Evolutionary conservation across 2,888 invertebrate genomes (phyloP).

Genomic region (Dicycla oo): DNA sequence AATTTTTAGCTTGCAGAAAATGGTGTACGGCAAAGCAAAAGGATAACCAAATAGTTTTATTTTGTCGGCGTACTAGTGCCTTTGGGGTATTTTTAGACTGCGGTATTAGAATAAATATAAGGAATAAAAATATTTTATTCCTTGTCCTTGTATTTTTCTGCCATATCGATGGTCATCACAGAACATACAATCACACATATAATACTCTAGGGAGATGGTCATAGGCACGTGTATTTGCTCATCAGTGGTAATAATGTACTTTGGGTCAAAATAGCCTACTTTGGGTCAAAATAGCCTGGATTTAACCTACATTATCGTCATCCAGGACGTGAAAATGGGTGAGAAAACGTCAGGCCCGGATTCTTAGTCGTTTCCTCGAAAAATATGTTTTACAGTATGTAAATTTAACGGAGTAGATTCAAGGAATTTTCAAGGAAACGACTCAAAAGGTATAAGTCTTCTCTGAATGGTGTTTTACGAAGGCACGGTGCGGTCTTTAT

Average conservation of each 20-base stretch:
- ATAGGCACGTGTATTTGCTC: not conserved
- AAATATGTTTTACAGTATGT: not conserved
- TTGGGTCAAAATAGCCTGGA: not conserved
- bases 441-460: not conserved
- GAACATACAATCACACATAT: too few relatives aligned
- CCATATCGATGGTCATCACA: not conserved
- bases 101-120: too few relatives aligned
- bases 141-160: not conserved
- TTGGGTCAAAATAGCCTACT: not conserved
- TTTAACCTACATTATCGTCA: not conserved
- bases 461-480: not conserved
- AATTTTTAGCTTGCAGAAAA: slow-evolving; percentile 16
- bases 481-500: not conserved
- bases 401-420: not conserved
- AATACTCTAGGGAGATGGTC: too few relatives aligned
- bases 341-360: not conserved
- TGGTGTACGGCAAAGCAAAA: slow-evolving; percentile 24
- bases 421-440: not conserved
- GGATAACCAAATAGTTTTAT: slow-evolving; percentile 30
- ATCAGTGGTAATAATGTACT: not conserved
- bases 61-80: not conserved
- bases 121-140: not conserved
- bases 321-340: not conserved
- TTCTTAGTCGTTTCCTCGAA: not conserved
- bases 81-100: not conserved